Conservation (phyloP, 1,140 invertebrate species). For the Pissodes strobi region DNA sequence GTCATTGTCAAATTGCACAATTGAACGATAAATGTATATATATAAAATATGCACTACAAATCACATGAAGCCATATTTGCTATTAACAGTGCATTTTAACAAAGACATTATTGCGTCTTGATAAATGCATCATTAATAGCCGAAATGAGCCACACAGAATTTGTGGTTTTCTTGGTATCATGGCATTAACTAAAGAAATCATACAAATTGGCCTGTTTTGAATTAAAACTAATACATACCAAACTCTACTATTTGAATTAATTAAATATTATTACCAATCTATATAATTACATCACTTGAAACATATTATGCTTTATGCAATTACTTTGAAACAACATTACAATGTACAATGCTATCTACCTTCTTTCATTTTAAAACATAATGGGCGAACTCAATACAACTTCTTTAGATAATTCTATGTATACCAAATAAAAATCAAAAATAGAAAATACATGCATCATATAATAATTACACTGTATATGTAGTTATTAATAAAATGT, state of each 20-base stretch:
- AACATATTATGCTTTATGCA: too few relatives aligned
- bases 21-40: constrained; percentile 39
- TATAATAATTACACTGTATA: constrained; percentile 48
- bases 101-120: too few relatives aligned
- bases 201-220: neutral
- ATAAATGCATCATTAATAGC: too few relatives aligned
- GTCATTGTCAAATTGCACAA: constrained; percentile 51
- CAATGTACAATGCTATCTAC: neutral
- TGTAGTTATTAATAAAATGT: constrained; percentile 31
- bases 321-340: neutral
- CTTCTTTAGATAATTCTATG: constrained; percentile 1
- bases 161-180: neutral
- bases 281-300: too few relatives aligned
- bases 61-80: too few relatives aligned
- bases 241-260: too few relatives aligned
- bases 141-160: neutral
- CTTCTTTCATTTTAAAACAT: neutral
- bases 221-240: neutral
- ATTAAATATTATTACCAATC: too few relatives aligned
- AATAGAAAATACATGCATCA: constrained; percentile 46
- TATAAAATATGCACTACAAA: constrained; percentile 34
- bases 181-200: constrained; percentile 4
- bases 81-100: too few relatives aligned
- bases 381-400: neutral
- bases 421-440: constrained; percentile 9